Conservation (phyloP, 2,113 vertebrate genomes). For the Tyto alba region DNA sequence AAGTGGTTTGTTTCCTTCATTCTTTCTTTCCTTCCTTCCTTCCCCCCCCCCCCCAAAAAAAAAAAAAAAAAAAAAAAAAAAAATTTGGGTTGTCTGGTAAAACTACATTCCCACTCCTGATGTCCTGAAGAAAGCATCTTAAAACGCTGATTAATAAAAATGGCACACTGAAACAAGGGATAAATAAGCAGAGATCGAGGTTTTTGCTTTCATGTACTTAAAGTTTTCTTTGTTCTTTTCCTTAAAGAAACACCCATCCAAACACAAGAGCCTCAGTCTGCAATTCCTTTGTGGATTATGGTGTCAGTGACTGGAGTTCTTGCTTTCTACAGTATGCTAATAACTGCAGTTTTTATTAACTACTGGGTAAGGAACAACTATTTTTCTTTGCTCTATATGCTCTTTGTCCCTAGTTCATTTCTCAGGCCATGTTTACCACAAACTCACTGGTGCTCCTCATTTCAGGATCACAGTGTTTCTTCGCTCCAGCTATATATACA, state of each 20-base stretch:
- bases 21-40: too few relatives aligned
- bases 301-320: constrained; percentile 50
- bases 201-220: background rate
- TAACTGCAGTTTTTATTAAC: constrained; percentile 54
- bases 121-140: background rate
- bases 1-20: background rate
- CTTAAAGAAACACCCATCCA: constrained; percentile 60
- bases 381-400: background rate
- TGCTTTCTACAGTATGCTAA: constrained; percentile 62
- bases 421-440: background rate
- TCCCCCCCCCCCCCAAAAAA: too few relatives aligned
- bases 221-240: constrained; percentile 34
- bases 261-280: background rate
- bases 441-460: background rate
- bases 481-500: background rate
- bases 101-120: background rate
- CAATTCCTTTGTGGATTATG: constrained; percentile 45
- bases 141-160: background rate
- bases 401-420: background rate
- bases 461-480: background rate
- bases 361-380: constrained; percentile 71
- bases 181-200: background rate
- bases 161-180: background rate
- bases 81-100: background rate
- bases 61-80: background rate